Conservation (phyloP, 2,888 invertebrate genomes). For the Agrochola litura region DNA sequence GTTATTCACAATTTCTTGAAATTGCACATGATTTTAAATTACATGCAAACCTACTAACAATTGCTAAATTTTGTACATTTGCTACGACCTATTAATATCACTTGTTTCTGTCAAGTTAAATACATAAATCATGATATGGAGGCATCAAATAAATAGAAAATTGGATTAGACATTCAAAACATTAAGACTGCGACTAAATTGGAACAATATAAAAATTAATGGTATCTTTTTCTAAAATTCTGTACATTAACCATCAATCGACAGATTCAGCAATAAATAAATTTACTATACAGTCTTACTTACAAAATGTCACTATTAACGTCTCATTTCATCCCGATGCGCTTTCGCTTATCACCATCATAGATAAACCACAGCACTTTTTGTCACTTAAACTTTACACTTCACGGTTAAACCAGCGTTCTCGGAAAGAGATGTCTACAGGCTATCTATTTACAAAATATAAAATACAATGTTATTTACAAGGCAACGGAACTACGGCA, state of each 20-base stretch:
- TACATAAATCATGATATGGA: constrained; percentile 75
- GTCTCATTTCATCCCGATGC: constrained; percentile 80
- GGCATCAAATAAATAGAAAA: constrained; percentile 84
- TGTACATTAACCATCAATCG: constrained; percentile 87
- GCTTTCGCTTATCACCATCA: constrained; percentile 87
- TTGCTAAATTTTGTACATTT: constrained; percentile 88
- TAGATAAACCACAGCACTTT: constrained; percentile 90
- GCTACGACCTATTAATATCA: constrained; percentile 86
- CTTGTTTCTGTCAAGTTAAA: constrained; percentile 83
- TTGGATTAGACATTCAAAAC: constrained; percentile 78
- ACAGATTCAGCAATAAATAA: constrained; percentile 88
- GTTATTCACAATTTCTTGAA: constrained; percentile 82
- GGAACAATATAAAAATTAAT: constrained; percentile 85
- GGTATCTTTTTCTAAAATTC: constrained; percentile 81
- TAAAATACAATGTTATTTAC: constrained; percentile 83
- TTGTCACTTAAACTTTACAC: constrained; percentile 88
- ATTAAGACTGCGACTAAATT: constrained; percentile 84
- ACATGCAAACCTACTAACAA: constrained; percentile 86
- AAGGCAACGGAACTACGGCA: constrained; percentile 62
- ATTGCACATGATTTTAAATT: constrained; percentile 89
- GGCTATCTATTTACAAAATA: constrained; percentile 83
- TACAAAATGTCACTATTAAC: constrained; percentile 83
- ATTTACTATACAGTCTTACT: constrained; percentile 88
- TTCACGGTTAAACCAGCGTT: constrained; percentile 81
- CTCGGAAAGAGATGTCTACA: constrained; percentile 78